These are phyloP conservation scores for Hirtodrosophila trivittata DNA, from an alignment of 2,888 invertebrate species.

Conservation along the genomic window DNA sequence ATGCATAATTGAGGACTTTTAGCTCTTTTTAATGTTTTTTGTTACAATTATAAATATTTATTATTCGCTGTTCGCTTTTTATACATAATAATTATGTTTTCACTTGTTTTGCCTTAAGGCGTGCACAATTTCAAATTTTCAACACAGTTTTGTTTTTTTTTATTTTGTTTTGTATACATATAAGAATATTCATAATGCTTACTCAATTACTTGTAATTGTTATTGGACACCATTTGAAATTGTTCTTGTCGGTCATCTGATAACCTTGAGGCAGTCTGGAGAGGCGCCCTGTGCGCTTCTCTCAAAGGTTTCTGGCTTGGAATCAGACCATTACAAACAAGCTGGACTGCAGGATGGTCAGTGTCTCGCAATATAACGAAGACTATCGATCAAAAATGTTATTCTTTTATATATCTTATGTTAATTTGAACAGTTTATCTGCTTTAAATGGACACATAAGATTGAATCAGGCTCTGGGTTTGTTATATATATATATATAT, in stretches of 20 bases:
- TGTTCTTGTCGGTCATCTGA: conserved; percentile 26
- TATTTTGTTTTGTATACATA: conserved; percentile 21
- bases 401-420: conserved; percentile 34
- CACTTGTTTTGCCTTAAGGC: conserved; percentile 53
- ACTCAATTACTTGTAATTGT: conserved; percentile 26
- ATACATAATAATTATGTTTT: conserved; percentile 65
- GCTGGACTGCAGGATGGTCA: conserved; percentile 19
- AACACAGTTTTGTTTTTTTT: conserved; percentile 69
- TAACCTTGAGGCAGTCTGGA: conserved; percentile 28
- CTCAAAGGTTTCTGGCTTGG: conserved; percentile 14
- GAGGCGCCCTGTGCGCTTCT: no score
- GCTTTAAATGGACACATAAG: conserved; percentile 70
- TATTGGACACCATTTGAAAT: conserved; percentile 55
- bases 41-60: conserved; percentile 1
- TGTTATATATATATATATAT: conserved; percentile 39
- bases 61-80: conserved; percentile 31
- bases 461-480: conserved; percentile 73
- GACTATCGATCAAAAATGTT: conserved; percentile 26
- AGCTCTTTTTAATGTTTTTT: no score
- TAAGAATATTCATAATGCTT: conserved; percentile 24
- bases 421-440: conserved; percentile 53
- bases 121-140: conserved; percentile 75
- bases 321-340: conserved; percentile 9
- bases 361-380: conserved; percentile 22
- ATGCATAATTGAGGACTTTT: conserved; percentile 31